Conservation (phyloP, 1,140 invertebrate genomes). For the Drosophila leontia region DNA sequence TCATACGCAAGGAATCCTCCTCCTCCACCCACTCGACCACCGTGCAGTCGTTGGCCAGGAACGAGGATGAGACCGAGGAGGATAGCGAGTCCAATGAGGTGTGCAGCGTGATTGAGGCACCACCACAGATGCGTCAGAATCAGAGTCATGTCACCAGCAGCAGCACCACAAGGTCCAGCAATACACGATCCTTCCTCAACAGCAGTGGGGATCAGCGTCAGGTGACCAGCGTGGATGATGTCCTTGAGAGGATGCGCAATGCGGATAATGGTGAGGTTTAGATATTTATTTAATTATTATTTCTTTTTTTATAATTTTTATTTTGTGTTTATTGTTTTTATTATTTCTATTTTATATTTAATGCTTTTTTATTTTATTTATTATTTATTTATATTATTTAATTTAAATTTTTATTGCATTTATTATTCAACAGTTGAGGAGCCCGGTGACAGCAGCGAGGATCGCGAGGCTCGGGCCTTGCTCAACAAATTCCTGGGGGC, state of each 20-base stretch:
- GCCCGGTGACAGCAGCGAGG: constrained; percentile 88
- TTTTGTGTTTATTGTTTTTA: too few relatives aligned
- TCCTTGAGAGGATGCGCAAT: constrained; percentile 90
- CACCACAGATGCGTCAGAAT: constrained; percentile 75
- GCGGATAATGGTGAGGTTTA: constrained; percentile 87
- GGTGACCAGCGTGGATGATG: constrained; percentile 90
- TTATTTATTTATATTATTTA: too few relatives aligned
- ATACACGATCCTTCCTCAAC: constrained; percentile 88
- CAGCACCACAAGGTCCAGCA: constrained; percentile 40
- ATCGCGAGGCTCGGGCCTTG: constrained; percentile 89
- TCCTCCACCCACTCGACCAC: constrained; percentile 32
- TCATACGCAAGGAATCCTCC: constrained; percentile 86
- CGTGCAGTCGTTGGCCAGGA: constrained; percentile 26
- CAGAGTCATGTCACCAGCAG: constrained; percentile 61
- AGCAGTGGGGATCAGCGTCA: constrained; percentile 86
- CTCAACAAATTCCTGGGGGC: constrained; percentile 93
- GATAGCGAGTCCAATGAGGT: constrained; percentile 74
- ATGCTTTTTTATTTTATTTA: too few relatives aligned
- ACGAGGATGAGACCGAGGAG: constrained; percentile 70
- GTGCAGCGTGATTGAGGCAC: constrained; percentile 73
- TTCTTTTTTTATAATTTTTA: too few relatives aligned
- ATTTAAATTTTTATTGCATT: neutral
- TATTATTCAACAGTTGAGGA: constrained; percentile 85
- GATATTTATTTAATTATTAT: too few relatives aligned
- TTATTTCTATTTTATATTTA: too few relatives aligned